These are phyloP conservation scores for Cantharis rustica DNA, from an alignment of 2,888 invertebrate genomes.

Conservation along the genomic window DNA sequence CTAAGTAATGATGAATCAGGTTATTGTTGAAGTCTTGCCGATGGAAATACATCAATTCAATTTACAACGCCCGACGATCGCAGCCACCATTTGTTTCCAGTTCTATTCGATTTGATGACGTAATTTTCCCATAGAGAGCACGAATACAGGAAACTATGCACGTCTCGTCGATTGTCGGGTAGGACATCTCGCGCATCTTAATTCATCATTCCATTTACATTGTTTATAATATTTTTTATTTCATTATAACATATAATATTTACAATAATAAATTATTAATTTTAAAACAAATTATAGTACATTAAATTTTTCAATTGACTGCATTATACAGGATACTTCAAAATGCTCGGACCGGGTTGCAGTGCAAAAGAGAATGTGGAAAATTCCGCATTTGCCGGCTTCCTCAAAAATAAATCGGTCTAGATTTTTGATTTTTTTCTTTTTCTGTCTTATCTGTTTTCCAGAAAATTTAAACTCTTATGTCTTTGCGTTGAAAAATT, in stretches of 20 bases:
- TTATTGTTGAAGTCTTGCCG: constrained; percentile 4
- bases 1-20: neutral
- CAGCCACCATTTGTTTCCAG: constrained; percentile 48
- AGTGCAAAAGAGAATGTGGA: too few species aligned
- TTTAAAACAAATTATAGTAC: too few species aligned
- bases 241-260: neutral
- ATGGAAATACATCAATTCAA: constrained; percentile 30
- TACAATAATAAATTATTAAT: neutral
- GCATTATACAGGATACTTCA: neutral
- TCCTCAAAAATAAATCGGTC: too few species aligned
- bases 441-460: too few species aligned
- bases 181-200: neutral
- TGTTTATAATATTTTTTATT: neutral
- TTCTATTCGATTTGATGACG: constrained; percentile 44
- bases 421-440: too few species aligned
- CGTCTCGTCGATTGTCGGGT: neutral
- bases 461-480: too few species aligned
- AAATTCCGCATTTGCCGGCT: too few species aligned
- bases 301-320: neutral
- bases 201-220: neutral
- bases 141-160: constrained; percentile 18
- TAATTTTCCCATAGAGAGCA: constrained; percentile 38
- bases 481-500: too few species aligned
- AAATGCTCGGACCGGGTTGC: too few species aligned
- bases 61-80: constrained; percentile 51